These are phyloP conservation scores for Coregonus sp. DNA, from an alignment of 2,797 vertebrate genomes.

Conservation along the genomic window DNA sequence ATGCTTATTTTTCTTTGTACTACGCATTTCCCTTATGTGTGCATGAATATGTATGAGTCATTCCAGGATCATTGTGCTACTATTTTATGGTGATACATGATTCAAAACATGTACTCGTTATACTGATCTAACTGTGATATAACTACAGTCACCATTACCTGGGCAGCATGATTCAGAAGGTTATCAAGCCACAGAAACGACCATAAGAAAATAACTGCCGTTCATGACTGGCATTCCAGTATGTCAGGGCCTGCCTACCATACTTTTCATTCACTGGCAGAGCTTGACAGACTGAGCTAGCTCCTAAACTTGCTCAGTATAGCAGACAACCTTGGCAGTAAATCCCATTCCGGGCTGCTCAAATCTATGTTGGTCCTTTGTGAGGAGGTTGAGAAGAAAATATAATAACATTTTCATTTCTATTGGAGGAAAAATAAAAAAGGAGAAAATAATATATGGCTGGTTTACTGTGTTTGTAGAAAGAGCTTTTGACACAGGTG, in stretches of 20 bases:
- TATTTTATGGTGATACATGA: no score
- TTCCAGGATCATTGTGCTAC: conserved; percentile 16
- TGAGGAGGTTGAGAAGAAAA: conserved; percentile 36
- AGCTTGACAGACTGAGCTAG: conserved; percentile 2
- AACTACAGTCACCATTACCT: background rate
- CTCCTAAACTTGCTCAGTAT: conserved; percentile 21
- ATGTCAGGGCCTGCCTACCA: background rate
- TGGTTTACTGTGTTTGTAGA: conserved; percentile 31
- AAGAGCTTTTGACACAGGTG: conserved; percentile 43
- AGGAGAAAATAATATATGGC: conserved; percentile 12
- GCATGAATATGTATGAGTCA: conserved; percentile 45
- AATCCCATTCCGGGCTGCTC: conserved; percentile 17
- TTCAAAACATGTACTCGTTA: background rate
- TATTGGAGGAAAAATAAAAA: conserved; percentile 1
- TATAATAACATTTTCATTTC: conserved; percentile 19
- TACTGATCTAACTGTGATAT: background rate
- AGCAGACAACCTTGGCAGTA: conserved; percentile 12
- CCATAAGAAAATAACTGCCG: background rate
- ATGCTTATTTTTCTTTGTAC: conserved; percentile 33
- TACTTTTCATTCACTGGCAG: background rate
- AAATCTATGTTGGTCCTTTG: conserved; percentile 45
- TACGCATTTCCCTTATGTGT: background rate
- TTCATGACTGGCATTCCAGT: background rate
- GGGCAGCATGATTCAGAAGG: background rate
- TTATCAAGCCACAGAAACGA: background rate